Conservation (phyloP, 2,797 vertebrate species). For the Sebastes ruberrimus region DNA sequence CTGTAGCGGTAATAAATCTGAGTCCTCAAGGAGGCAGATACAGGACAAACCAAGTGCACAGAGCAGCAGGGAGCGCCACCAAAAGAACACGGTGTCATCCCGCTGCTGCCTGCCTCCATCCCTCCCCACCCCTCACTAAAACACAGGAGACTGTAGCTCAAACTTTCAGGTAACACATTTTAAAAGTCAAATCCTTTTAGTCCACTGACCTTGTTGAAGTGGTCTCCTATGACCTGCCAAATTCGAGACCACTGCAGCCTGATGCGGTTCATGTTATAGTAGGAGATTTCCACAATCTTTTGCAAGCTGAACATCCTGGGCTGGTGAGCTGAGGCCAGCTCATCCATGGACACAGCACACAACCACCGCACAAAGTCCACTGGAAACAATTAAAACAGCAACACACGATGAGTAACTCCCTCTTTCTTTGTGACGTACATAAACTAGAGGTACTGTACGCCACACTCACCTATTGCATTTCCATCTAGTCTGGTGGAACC, state of each 20-base stretch:
- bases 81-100: not conserved
- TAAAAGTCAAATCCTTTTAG: not conserved
- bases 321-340: conserved; percentile 93
- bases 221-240: conserved; percentile 97
- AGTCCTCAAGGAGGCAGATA: not conserved
- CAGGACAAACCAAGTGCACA: not conserved
- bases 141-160: not conserved
- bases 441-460: not conserved
- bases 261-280: conserved; percentile 99
- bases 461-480: conserved; percentile 91
- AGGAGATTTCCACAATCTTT: conserved; percentile 98
- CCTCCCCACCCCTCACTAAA: not conserved
- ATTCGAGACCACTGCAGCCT: conserved; percentile 96
- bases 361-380: conserved; percentile 97
- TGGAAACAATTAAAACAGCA: conserved; percentile 51
- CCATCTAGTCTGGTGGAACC: conserved; percentile 95
- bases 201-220: conserved; percentile 93
- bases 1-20: not conserved
- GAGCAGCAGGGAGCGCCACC: not conserved
- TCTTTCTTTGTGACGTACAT: not conserved
- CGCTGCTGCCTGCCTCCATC: not conserved
- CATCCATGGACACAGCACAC: conserved; percentile 96
- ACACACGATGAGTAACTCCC: not conserved
- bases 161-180: not conserved
- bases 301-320: conserved; percentile 97